These are phyloP conservation scores for Muscina levida DNA, from an alignment of 2,888 invertebrate species.

Conservation along the genomic window DNA sequence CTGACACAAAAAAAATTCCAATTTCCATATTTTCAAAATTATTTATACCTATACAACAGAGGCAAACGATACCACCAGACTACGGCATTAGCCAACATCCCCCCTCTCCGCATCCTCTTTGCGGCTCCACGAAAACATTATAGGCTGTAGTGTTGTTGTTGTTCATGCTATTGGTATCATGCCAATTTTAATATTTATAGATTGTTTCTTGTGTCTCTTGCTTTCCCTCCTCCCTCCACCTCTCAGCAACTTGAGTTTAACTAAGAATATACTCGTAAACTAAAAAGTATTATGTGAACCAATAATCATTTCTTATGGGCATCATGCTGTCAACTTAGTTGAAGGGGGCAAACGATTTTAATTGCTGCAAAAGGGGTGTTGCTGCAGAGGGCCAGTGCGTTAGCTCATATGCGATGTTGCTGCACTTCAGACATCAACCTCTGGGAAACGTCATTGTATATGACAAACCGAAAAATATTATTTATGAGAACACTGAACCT, in stretches of 20 bases:
- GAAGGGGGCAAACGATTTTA: neutral
- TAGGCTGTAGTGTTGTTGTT: too few relatives aligned
- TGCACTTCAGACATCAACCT: neutral
- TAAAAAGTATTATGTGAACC: constrained; percentile 13
- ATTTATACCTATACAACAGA: neutral
- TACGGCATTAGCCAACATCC: neutral
- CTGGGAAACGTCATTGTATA: constrained; percentile 2
- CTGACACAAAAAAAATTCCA: neutral
- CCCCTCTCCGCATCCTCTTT: neutral
- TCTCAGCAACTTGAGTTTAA: constrained; percentile 8
- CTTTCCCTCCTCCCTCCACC: too few relatives aligned
- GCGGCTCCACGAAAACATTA: too few relatives aligned
- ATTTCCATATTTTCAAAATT: constrained; percentile 33
- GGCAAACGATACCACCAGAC: neutral
- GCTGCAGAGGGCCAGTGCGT: neutral
- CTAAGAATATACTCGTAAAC: constrained; percentile 2
- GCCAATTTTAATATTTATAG: constrained; percentile 37
- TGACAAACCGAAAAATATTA: constrained; percentile 8
- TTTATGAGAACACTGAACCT: constrained; percentile 32
- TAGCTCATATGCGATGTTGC: neutral
- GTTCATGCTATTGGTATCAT: constrained; percentile 34
- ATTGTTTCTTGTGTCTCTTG: neutral
- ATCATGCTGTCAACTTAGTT: too few relatives aligned
- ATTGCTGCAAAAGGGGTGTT: neutral
- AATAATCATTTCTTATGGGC: constrained; percentile 4